These are phyloP conservation scores for Pristionchus entomophagus DNA, from an alignment of 2,888 invertebrate species.

Conservation along the genomic window DNA sequence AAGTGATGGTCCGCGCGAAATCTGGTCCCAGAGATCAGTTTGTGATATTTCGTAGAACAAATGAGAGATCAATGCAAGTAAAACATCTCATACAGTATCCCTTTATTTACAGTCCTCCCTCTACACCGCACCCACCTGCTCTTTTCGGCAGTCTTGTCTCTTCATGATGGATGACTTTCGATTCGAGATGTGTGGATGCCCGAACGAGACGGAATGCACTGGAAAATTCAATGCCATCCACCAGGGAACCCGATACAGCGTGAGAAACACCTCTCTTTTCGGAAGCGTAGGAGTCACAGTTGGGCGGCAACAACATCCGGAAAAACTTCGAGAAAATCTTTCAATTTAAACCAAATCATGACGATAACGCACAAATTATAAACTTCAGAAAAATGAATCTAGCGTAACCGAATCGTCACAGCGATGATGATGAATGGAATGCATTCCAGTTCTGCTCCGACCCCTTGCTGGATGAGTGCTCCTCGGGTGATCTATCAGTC, in stretches of 20 bases:
- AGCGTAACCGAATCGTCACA: too few relatives aligned
- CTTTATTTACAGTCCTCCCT: not conserved
- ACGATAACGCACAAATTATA: not conserved
- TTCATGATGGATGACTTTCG: slow-evolving; percentile 40
- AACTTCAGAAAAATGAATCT: too few relatives aligned
- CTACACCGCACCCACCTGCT: slow-evolving; percentile 39
- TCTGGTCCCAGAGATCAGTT: too few relatives aligned
- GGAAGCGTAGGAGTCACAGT: not conserved
- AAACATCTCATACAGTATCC: too few relatives aligned
- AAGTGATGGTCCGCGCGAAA: too few relatives aligned
- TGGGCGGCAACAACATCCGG: too few relatives aligned
- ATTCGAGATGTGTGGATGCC: slow-evolving; percentile 41
- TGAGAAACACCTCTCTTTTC: not conserved
- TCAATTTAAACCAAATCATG: too few relatives aligned
- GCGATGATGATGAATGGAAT: too few relatives aligned
- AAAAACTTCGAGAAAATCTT: too few relatives aligned
- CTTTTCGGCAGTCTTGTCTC: slow-evolving; percentile 33
- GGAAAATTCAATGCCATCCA: not conserved
- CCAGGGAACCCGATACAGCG: slow-evolving; percentile 38
- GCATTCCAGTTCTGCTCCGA: slow-evolving; percentile 59
- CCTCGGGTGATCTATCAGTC: slow-evolving; percentile 53
- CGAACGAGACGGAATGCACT: not conserved
- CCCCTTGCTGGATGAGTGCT: slow-evolving; percentile 52
- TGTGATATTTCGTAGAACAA: too few relatives aligned
- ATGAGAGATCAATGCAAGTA: too few relatives aligned